Evolutionary conservation across 1,140 invertebrate genomes (phyloP).

Genomic region (Bicyclus anynana): DNA sequence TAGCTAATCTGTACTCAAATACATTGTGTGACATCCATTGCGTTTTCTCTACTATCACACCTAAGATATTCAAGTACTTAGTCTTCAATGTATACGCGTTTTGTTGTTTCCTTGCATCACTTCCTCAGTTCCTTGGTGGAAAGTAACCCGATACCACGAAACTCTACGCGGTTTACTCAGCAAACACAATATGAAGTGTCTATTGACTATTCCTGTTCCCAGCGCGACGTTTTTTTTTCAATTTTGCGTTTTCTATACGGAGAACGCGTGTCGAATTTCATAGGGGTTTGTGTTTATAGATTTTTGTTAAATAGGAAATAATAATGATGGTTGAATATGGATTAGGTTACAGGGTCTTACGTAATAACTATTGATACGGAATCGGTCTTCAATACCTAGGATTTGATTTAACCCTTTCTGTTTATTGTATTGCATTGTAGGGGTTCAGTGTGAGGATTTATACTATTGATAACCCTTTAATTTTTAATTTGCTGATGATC

Average conservation of each 20-base stretch:
- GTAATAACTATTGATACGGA: constrained; percentile 9
- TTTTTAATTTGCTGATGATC: no score
- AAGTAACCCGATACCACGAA: constrained; percentile 60
- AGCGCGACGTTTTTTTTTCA: constrained; percentile 45
- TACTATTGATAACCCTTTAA: no score
- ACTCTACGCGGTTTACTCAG: constrained; percentile 63
- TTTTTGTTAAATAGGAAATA: constrained; percentile 52
- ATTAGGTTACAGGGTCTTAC: constrained; percentile 42
- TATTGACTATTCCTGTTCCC: constrained; percentile 73
- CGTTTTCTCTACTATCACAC: constrained; percentile 14
- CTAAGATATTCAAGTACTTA: not conserved
- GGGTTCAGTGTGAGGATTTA: no score
- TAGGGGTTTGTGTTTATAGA: constrained; percentile 45
- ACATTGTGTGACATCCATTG: constrained; percentile 32
- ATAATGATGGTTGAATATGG: constrained; percentile 34
- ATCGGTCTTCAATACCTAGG: constrained; percentile 27
- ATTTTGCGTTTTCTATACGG: constrained; percentile 60
- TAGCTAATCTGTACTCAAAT: not conserved
- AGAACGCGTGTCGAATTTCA: constrained; percentile 59
- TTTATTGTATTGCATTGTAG: not conserved
- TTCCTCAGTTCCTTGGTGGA: constrained; percentile 26
- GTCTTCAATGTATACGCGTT: constrained; percentile 28
- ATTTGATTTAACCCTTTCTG: constrained; percentile 16
- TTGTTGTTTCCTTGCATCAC: not conserved
- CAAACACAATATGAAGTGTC: constrained; percentile 73